These are phyloP conservation scores for Syngnathus acus DNA, from an alignment of 2,797 vertebrate species.

Conservation along the genomic window DNA sequence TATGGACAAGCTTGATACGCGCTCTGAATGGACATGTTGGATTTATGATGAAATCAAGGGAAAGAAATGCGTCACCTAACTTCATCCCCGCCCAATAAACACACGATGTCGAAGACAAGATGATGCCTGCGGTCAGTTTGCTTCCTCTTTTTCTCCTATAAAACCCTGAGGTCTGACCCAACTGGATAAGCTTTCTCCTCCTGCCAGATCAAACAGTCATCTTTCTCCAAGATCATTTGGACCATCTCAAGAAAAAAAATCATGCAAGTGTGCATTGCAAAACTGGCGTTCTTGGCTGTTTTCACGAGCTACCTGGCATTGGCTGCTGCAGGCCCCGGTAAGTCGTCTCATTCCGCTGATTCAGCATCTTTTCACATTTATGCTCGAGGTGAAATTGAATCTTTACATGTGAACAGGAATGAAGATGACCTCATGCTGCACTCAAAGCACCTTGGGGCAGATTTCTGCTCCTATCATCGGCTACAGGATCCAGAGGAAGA, in stretches of 20 bases:
- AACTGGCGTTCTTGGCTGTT: slow-evolving; percentile 1
- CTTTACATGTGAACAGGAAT: background rate
- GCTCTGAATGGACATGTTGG: background rate
- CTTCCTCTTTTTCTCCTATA: slow-evolving; percentile 5
- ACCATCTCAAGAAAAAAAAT: background rate
- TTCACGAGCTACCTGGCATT: background rate
- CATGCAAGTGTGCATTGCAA: background rate
- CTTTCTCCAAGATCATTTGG: background rate
- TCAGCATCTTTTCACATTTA: background rate
- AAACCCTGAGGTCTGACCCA: background rate
- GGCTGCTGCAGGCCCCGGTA: slow-evolving; percentile 1
- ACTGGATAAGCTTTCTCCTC: background rate
- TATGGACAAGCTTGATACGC: background rate
- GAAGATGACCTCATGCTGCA: slow-evolving; percentile 26
- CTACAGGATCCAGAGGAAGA: slow-evolving; percentile 51
- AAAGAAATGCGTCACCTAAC: background rate
- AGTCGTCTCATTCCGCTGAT: background rate
- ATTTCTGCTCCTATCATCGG: slow-evolving; percentile 54
- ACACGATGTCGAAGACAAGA: background rate
- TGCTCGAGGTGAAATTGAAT: background rate
- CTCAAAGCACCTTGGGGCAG: slow-evolving; percentile 15
- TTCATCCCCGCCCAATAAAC: background rate
- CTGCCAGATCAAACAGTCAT: background rate
- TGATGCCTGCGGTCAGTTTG: background rate
- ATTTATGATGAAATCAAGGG: slow-evolving; percentile 2